These are phyloP conservation scores for Gnathonemus longibarbis DNA, from an alignment of 2,113 vertebrate species.

Conservation along the genomic window DNA sequence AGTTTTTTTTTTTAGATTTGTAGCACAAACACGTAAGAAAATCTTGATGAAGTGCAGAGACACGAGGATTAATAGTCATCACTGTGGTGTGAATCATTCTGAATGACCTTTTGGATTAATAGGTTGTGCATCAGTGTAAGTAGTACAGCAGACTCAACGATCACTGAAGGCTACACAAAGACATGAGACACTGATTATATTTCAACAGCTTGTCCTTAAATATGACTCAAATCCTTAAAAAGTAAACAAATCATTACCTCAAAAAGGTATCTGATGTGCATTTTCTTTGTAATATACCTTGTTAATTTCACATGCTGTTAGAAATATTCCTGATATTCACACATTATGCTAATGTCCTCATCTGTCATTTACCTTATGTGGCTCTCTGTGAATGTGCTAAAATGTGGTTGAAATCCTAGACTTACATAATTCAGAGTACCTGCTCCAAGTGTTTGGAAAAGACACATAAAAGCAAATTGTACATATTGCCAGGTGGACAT, in stretches of 20 bases:
- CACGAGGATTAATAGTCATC: not conserved
- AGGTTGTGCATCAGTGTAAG: not conserved
- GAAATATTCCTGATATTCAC: not conserved
- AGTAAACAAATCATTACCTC: not conserved
- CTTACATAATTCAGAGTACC: slow-evolving; percentile 55
- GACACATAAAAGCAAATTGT: slow-evolving; percentile 23
- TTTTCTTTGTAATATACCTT: slow-evolving; percentile 4
- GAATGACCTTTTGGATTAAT: not conserved
- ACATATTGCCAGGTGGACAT: not conserved
- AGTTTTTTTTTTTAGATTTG: not conserved
- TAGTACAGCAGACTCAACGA: not conserved
- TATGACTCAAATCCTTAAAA: not conserved
- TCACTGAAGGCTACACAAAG: not conserved
- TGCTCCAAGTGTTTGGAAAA: slow-evolving; percentile 50
- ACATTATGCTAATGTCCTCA: not conserved
- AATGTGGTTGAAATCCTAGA: not conserved
- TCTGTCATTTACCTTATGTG: not conserved
- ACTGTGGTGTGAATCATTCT: not conserved
- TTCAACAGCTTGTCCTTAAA: not conserved
- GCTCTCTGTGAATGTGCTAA: not conserved
- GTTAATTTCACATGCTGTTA: not conserved
- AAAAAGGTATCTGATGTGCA: not conserved
- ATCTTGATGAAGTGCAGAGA: not conserved
- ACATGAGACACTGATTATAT: not conserved
- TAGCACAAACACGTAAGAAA: not conserved